A percentile compares a stretch with the other conserved stretches of the same genome.
Conservation (phyloP, 2,797 vertebrate species). For the Xiphorhynchus erythropygius region DNA sequence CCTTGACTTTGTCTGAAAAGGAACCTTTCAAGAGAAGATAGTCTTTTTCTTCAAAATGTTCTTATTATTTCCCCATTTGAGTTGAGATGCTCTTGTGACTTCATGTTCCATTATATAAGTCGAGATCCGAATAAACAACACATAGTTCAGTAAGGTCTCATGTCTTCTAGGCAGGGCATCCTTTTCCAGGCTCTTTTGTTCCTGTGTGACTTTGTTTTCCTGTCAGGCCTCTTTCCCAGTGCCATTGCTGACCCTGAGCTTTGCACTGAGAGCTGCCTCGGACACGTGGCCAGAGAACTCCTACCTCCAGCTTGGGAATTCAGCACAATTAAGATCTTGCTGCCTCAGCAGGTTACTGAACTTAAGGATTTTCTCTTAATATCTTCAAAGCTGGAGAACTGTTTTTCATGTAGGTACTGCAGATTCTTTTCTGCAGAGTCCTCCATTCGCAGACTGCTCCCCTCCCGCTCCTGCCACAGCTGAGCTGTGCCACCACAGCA, state of each 20-base stretch:
- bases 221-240: not conserved
- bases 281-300: not conserved
- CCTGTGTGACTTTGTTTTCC: not conserved
- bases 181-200: not conserved
- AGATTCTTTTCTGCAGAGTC: not conserved
- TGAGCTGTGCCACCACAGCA: not conserved
- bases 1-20: not conserved
- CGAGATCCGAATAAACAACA: not conserved
- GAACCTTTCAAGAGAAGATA: not conserved
- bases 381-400: not conserved
- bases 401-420: not conserved
- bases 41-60: not conserved
- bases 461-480: not conserved
- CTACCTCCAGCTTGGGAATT: not conserved
- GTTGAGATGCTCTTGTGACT: not conserved
- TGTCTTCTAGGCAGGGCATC: not conserved
- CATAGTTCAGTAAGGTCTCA: not conserved
- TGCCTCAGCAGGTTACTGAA: not conserved
- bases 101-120: not conserved
- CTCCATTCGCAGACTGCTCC: not conserved
- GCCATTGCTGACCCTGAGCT: not conserved
- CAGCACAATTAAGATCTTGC: not conserved
- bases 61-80: not conserved
- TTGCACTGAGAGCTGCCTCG: not conserved
- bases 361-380: not conserved